A percentile compares a stretch with the other conserved stretches of the same genome.
Evolutionary conservation across 2,113 vertebrate genomes (phyloP).

Genomic region (Corythaixoides concolor): DNA sequence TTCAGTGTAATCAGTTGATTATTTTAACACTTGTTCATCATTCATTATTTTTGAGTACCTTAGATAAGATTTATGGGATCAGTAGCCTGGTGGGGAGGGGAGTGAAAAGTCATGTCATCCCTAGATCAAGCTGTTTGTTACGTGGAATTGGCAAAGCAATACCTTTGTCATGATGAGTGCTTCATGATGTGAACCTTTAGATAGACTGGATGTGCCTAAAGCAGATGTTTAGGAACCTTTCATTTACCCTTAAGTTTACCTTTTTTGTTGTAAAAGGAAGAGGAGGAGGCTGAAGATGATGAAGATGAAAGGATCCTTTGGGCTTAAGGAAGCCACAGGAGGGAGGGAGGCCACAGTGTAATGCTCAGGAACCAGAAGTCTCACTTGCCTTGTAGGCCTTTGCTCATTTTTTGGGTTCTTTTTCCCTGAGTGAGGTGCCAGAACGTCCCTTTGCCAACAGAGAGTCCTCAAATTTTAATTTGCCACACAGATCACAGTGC

Average conservation of each 20-base stretch:
- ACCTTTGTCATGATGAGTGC: background rate
- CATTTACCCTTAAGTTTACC: background rate
- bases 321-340: background rate
- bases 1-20: background rate
- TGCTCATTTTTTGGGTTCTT: background rate
- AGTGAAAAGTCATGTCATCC: background rate
- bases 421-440: background rate
- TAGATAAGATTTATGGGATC: slow-evolving; percentile 26
- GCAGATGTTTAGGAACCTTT: background rate
- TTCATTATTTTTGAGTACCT: slow-evolving; percentile 15
- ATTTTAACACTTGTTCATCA: background rate
- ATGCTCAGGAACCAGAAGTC: background rate
- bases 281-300: background rate
- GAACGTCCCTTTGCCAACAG: background rate
- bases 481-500: background rate
- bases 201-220: background rate
- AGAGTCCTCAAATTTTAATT: background rate
- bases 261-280: background rate
- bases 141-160: background rate
- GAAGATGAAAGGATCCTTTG: background rate
- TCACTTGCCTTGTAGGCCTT: background rate
- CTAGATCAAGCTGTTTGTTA: background rate
- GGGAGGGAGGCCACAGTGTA: background rate
- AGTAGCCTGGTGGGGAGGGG: background rate
- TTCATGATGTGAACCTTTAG: slow-evolving; percentile 21